Conservation (phyloP, 2,113 vertebrate genomes). For the Bufo gargarizans region DNA sequence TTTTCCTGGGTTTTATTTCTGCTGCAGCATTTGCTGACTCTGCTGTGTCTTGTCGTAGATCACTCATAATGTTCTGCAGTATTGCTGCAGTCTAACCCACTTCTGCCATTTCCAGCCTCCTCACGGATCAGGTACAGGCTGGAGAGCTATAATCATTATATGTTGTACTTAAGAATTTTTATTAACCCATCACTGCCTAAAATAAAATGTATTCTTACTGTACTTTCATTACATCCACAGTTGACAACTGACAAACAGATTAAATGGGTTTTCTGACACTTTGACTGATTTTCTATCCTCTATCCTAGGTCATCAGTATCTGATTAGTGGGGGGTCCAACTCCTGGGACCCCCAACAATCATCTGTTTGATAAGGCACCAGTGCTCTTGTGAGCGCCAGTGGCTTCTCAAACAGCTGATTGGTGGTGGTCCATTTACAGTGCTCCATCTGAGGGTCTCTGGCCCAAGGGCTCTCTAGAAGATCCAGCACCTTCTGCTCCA, state of each 20-base stretch:
- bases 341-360: no score
- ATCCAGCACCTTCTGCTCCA: no score
- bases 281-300: background rate
- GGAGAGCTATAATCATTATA: background rate
- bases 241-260: background rate
- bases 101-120: background rate
- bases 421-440: no score
- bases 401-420: no score
- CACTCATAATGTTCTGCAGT: slow-evolving; percentile 54
- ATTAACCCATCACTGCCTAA: background rate
- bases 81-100: slow-evolving; percentile 36
- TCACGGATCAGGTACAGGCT: background rate
- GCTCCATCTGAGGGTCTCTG: no score
- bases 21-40: slow-evolving; percentile 49
- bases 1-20: background rate
- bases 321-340: no score
- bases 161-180: no score
- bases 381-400: no score
- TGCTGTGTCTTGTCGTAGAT: slow-evolving; percentile 45
- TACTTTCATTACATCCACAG: background rate
- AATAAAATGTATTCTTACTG: background rate
- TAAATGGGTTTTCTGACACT: background rate
- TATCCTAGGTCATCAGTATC: no score
- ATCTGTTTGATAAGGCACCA: no score
- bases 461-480: no score